Conservation (phyloP, 2,797 vertebrate genomes). For the Gymnothorax javanicus region DNA sequence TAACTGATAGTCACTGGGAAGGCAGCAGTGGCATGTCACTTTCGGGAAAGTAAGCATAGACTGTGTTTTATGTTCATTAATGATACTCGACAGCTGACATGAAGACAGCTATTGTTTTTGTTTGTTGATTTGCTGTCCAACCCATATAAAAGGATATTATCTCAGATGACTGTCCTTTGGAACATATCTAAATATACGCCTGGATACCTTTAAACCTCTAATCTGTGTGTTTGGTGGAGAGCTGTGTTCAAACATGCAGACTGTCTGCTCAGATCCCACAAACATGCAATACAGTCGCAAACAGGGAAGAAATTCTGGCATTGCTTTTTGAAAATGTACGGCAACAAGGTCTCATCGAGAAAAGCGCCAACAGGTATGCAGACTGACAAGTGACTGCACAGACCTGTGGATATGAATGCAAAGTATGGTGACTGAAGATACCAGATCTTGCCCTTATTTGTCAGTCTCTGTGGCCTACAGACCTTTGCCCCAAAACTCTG, state of each 20-base stretch:
- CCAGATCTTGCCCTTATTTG: background rate
- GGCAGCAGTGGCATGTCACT: background rate
- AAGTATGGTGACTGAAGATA: background rate
- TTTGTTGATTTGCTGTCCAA: background rate
- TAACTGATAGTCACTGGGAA: background rate
- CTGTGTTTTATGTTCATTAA: background rate
- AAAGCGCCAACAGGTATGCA: background rate
- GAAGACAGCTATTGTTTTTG: background rate
- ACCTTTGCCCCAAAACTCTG: background rate
- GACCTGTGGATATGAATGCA: background rate
- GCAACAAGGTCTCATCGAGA: background rate
- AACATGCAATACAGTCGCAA: background rate
- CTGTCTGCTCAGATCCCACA: background rate
- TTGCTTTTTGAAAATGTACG: background rate
- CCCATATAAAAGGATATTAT: background rate
- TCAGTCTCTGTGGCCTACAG: background rate
- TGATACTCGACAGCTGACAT: background rate
- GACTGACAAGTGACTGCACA: background rate
- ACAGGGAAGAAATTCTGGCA: background rate
- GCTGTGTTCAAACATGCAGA: background rate
- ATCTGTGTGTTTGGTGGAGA: background rate
- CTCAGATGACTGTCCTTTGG: background rate
- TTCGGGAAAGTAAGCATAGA: slow-evolving; percentile 21
- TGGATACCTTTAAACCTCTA: background rate
- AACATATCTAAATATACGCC: background rate